Evolutionary conservation across 1,140 invertebrate species (phyloP).

Genomic region (Caenorhabditis briggsae): DNA sequence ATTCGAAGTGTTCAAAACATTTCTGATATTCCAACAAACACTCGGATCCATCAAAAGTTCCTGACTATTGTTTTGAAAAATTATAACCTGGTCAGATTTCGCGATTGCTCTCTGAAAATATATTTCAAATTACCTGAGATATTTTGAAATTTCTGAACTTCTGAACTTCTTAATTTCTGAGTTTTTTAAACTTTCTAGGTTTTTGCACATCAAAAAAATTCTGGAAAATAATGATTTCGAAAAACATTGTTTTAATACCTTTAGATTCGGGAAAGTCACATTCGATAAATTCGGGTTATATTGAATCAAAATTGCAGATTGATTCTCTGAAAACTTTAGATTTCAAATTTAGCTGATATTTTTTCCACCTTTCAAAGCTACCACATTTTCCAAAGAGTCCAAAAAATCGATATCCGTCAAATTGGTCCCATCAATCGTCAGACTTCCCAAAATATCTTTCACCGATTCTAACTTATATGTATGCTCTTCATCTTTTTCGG

Average conservation of each 20-base stretch:
- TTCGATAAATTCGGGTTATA: not conserved
- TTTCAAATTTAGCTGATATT: too few species aligned
- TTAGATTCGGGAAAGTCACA: conserved; percentile 5
- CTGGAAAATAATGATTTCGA: not conserved
- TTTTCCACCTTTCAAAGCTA: not conserved
- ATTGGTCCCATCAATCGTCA: conserved; percentile 15
- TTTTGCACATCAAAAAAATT: too few species aligned
- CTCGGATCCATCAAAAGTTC: not conserved
- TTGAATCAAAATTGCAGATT: not conserved
- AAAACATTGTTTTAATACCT: not conserved
- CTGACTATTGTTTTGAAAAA: conserved; percentile 14
- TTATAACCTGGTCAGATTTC: too few species aligned
- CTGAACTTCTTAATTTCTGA: too few species aligned
- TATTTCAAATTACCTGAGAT: too few species aligned
- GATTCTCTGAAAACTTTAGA: not conserved
- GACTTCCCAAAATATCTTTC: not conserved
- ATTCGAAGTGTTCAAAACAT: not conserved
- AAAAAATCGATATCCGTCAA: conserved; percentile 23
- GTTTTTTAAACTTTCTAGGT: too few species aligned
- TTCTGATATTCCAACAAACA: not conserved
- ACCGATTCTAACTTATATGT: not conserved
- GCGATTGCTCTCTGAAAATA: too few species aligned
- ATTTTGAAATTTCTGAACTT: too few species aligned
- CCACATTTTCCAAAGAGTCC: not conserved
- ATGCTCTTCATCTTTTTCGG: not conserved